Conservation (phyloP, 2,113 vertebrate species). For the Petrocephalus microphthalmus region DNA sequence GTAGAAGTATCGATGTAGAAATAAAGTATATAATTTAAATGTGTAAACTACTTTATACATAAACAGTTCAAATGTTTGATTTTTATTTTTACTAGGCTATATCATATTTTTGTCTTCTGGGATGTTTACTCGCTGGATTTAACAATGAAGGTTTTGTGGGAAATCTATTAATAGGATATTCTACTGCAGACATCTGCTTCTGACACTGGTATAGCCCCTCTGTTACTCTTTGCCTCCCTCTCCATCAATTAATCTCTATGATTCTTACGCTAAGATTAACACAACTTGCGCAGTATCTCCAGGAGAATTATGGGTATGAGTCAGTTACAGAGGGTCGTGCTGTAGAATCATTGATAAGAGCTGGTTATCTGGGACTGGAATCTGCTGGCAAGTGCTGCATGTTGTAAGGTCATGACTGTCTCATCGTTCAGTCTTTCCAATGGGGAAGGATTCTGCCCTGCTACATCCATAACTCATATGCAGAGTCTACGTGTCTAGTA, state of each 20-base stretch:
- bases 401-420: not conserved
- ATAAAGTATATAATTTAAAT: not conserved
- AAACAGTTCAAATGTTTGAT: not conserved
- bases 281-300: not conserved
- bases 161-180: conserved; percentile 12
- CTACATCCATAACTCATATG: not conserved
- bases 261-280: conserved; percentile 2
- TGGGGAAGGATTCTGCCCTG: not conserved
- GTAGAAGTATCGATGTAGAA: not conserved
- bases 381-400: not conserved
- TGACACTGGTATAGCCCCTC: conserved; percentile 31
- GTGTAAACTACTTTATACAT: not conserved
- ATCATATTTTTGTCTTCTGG: not conserved
- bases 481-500: not conserved
- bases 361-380: not conserved
- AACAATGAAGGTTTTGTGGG: not conserved
- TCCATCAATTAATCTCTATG: conserved; percentile 17
- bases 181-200: conserved; percentile 34
- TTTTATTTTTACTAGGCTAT: not conserved
- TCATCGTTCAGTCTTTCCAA: no score
- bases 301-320: conserved; percentile 8
- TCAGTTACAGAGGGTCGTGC: not conserved
- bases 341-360: not conserved
- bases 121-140: not conserved
- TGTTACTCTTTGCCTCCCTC: conserved; percentile 5